Percentiles rank a stretch among this genome's conserved stretches.
These are phyloP conservation scores for Anableps anableps DNA, from an alignment of 2,797 vertebrate genomes.

Conservation along the genomic window DNA sequence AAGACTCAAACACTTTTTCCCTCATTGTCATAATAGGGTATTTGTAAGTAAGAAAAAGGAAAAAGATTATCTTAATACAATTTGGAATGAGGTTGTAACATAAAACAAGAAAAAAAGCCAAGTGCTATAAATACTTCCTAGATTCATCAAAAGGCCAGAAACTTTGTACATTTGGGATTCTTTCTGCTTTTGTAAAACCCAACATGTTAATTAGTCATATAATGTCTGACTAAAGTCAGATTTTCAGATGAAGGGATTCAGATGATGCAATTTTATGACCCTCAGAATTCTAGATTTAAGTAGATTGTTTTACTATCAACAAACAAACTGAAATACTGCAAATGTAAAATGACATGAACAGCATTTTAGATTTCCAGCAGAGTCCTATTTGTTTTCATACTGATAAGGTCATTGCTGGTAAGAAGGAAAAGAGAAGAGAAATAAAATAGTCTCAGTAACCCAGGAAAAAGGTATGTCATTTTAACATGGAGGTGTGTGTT, in stretches of 20 bases:
- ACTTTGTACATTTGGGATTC: not conserved
- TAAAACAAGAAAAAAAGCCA: no score
- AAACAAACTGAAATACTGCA: not conserved
- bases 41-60: no score
- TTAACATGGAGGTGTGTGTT: not conserved
- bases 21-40: no score
- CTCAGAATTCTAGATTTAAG: not conserved
- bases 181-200: not conserved
- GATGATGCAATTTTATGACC: not conserved
- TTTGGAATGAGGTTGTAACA: no score
- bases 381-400: not conserved
- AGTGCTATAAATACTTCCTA: no score
- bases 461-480: not conserved
- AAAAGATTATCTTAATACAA: no score
- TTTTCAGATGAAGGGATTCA: not conserved
- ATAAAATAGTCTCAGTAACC: not conserved
- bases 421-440: not conserved
- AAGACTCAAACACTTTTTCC: no score
- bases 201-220: not conserved
- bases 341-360: not conserved
- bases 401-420: not conserved
- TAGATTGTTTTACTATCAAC: not conserved
- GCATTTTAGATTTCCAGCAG: not conserved
- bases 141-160: not conserved
- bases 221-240: not conserved